A percentile compares a stretch with the other conserved stretches of the same genome.
Conservation (phyloP, 2,113 vertebrate species). For the Spermophilus dauricus region DNA sequence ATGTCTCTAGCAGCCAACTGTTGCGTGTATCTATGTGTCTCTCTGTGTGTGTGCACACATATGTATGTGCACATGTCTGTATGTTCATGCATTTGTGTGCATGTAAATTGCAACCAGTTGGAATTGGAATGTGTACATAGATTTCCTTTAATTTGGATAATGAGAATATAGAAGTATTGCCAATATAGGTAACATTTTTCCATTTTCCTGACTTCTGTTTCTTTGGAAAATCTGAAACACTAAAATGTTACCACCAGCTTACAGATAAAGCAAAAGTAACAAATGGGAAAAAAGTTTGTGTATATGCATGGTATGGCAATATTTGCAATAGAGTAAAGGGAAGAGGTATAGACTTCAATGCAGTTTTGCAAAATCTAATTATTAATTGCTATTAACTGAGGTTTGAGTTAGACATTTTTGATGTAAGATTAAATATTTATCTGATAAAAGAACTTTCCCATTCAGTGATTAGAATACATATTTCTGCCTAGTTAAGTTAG, state of each 20-base stretch:
- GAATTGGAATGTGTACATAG: neutral
- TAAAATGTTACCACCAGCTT: neutral
- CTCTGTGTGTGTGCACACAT: neutral
- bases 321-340: neutral
- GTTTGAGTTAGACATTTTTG: slow-evolving; percentile 16
- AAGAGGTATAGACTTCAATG: neutral
- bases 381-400: neutral
- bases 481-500: neutral
- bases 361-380: neutral
- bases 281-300: neutral
- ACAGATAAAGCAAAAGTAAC: neutral
- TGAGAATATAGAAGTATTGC: neutral
- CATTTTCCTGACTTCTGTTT: neutral
- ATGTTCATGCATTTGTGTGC: neutral
- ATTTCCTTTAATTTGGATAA: slow-evolving; percentile 14
- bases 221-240: neutral
- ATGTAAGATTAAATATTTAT: slow-evolving; percentile 26
- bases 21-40: neutral
- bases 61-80: neutral
- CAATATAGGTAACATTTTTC: neutral
- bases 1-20: neutral
- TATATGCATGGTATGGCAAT: neutral
- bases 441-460: neutral
- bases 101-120: neutral
- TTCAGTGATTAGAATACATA: neutral